Evolutionary conservation across 2,797 vertebrate genomes (phyloP).

Genomic region (Chelmon rostratus): DNA sequence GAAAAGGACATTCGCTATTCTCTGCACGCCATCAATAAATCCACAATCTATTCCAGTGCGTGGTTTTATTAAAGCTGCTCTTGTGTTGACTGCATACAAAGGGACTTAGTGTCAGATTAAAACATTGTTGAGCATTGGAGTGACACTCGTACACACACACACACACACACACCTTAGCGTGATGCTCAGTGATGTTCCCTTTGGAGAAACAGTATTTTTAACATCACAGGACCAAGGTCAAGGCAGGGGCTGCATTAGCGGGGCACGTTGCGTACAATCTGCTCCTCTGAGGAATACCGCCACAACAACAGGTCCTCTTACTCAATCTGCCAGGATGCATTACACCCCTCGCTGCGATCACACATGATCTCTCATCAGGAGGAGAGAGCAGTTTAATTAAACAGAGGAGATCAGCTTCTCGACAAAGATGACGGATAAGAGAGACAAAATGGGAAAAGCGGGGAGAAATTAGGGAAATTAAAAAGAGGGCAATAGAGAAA

Average conservation of each 20-base stretch:
- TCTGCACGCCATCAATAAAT: constrained; percentile 54
- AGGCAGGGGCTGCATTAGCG: constrained; percentile 43
- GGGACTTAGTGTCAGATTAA: constrained; percentile 58
- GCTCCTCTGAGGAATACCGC: constrained; percentile 40
- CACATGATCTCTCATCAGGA: constrained; percentile 74
- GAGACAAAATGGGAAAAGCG: constrained; percentile 40
- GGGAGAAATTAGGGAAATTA: constrained; percentile 49
- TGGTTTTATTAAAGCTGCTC: constrained; percentile 53
- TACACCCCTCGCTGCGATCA: constrained; percentile 50
- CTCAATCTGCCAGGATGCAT: constrained; percentile 55
- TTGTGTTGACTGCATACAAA: constrained; percentile 42
- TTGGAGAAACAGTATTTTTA: constrained; percentile 46
- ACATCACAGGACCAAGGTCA: constrained; percentile 73
- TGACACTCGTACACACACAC: constrained; percentile 37
- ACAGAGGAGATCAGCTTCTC: constrained; percentile 68
- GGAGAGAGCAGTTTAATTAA: constrained; percentile 80
- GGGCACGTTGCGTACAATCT: constrained; percentile 44
- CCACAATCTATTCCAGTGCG: constrained; percentile 47
- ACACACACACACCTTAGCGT: constrained; percentile 57
- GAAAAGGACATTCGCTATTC: constrained; percentile 28
- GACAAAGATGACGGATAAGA: constrained; percentile 67
- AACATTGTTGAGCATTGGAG: constrained; percentile 35
- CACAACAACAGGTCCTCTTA: constrained; percentile 72
- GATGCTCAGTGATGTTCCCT: constrained; percentile 47
- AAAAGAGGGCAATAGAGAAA: constrained; percentile 30